Base-by-base conservation (phyloP, 2,797 vertebrate genomes). In the Gobionotothen gibberifrons region DNA sequence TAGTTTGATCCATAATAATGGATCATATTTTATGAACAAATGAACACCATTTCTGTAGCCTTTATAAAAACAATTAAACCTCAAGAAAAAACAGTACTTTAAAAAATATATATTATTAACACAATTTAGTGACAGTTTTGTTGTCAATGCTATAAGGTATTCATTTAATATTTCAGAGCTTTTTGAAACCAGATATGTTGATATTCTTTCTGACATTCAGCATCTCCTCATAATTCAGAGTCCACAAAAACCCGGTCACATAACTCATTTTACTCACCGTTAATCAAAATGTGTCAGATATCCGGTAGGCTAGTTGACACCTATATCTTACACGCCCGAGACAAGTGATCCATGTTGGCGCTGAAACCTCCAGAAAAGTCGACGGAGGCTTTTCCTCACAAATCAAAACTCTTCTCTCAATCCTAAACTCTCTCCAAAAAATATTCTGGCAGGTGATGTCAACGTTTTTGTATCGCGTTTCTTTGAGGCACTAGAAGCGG, bases 331-430 rank as follows among this genome's bases (percentile, higher is more conserved):
- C 63, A 79, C 42, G 2, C 32, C 19, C 14, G 77, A 51, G 12
- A 68, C 22, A 16, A 26, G 2, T 17, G 76, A 63, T 83, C 88
- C 90, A 89, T 93, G 80, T 76, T 21, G 67, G 60, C 26, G 0
- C 0, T 8, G 44, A 79, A 83, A 83, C 60, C 63, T 65, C 5
- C 61, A 64, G 21, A 29, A 19, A 14, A 61, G 61, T 58, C 52
- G 69, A 72, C 43, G 13, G 17, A 66, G 11, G 12, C 0, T 2
- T 65, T 52, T 3, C 0, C 16, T 9, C 26, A 22, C 46, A 71
- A 72, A 84, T 74, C 78, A 22, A 49, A 32, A 15, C 57, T 22
- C 17, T 0, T 5, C 51, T 49, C 16, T 46, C 49, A 52, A 43
- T 60, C 62, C 36, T n/a, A 0, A 48, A 40, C 1, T 3, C 2